Percentiles rank a stretch among this genome's conserved stretches.
Conservation (phyloP, 2,797 vertebrate species). For the Bovichtus variegatus region DNA sequence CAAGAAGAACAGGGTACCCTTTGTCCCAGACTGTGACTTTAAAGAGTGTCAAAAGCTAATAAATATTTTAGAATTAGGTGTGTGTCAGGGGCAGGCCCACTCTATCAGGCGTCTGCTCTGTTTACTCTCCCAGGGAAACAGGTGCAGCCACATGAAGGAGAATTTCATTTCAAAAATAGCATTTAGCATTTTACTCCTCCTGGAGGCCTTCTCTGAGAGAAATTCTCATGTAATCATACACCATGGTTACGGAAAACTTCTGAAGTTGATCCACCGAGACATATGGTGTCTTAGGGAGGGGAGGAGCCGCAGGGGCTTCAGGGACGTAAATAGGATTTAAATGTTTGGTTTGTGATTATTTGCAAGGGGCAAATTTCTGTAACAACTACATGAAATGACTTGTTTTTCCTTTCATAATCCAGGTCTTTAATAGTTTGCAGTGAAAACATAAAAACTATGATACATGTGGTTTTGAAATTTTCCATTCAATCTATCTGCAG, state of each 20-base stretch:
- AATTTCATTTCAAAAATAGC: constrained; percentile 98
- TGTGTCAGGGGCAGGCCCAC: constrained; percentile 88
- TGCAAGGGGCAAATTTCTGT: constrained; percentile 50
- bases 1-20: constrained; percentile 86
- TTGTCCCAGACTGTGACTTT: constrained; percentile 91
- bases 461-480: constrained; percentile 4
- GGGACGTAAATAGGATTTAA: constrained; percentile 76
- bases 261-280: constrained; percentile 86
- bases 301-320: constrained; percentile 58
- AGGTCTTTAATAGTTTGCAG: constrained; percentile 23
- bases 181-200: constrained; percentile 85
- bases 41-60: constrained; percentile 95
- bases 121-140: constrained; percentile 94
- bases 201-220: constrained; percentile 85
- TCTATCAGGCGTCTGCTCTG: constrained; percentile 94
- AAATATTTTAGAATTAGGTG: constrained; percentile 99
- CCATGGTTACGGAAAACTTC: constrained; percentile 83
- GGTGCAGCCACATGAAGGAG: constrained; percentile 95
- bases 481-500: background rate
- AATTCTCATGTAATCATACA: constrained; percentile 88
- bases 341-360: constrained; percentile 72
- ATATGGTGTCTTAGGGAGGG: constrained; percentile 83
- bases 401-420: constrained; percentile 42
- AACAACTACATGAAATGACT: constrained; percentile 45
- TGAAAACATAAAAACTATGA: background rate